phyloP scores from a whole-genome alignment of 2,113 vertebrate genomes.

The Paradisaea rubra region DNA sequence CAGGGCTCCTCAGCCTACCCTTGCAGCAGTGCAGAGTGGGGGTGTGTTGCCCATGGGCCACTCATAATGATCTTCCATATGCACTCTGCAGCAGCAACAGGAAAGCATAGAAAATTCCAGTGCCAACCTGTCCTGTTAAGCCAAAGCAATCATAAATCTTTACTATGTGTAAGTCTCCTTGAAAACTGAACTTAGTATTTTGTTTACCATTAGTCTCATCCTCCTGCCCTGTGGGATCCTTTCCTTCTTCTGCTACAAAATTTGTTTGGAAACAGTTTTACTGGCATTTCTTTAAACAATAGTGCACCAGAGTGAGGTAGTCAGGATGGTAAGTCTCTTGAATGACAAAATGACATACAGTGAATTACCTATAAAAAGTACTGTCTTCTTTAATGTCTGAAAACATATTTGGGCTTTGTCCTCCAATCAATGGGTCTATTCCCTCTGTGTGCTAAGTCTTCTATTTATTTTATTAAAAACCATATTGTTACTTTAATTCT shows the following conservation, averaged over 20 bases:
- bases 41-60: rapidly evolving
- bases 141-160: not conserved
- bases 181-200: not conserved
- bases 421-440: not conserved
- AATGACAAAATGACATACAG: not conserved
- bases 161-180: not conserved
- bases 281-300: not conserved
- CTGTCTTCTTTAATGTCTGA: not conserved
- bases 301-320: not conserved
- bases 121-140: not conserved
- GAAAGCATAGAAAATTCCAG: not conserved
- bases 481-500: not conserved
- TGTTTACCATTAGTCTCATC: not conserved
- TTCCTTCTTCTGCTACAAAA: not conserved
- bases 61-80: not conserved
- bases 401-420: not conserved
- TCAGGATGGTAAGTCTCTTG: not conserved
- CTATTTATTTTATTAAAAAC: not conserved
- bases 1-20: not conserved
- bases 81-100: not conserved
- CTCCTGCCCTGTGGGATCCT: not conserved
- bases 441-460: not conserved
- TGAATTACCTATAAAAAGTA: not conserved
- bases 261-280: not conserved
- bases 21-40: not conserved